Conservation (phyloP, 2,113 vertebrate species). For the Asarcornis scutulata region DNA sequence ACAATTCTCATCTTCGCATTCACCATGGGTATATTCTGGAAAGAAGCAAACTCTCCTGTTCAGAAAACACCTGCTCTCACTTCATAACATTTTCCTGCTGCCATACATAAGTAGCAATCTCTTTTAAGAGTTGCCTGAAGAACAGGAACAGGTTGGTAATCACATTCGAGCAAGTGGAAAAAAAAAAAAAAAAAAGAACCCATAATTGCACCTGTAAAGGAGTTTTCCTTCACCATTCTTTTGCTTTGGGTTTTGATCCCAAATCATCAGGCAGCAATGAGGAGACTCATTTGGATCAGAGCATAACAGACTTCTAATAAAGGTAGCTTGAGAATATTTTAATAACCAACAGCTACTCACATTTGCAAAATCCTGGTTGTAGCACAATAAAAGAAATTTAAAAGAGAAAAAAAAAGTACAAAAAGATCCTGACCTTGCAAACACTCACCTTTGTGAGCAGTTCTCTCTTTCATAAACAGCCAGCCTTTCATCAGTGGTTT, state of each 20-base stretch:
- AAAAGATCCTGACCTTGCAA: background rate
- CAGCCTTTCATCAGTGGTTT: background rate
- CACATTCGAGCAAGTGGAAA: background rate
- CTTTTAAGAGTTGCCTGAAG: background rate
- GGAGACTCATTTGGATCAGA: background rate
- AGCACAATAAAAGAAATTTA: background rate
- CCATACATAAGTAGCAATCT: background rate
- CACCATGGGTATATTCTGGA: background rate
- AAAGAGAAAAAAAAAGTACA: background rate
- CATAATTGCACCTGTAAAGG: conserved; percentile 1
- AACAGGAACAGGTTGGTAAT: conserved; percentile 28
- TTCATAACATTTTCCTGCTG: background rate
- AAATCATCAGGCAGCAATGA: background rate
- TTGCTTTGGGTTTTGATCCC: background rate
- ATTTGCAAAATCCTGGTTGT: background rate
- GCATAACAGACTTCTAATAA: background rate
- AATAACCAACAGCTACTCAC: background rate
- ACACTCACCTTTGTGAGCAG: background rate
- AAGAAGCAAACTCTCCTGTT: background rate
- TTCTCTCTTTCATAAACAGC: background rate
- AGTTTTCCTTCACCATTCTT: background rate
- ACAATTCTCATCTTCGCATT: background rate
- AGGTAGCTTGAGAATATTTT: background rate
- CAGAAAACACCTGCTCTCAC: conserved; percentile 26
- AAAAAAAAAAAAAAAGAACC: background rate